phyloP scores from a whole-genome alignment of 1,140 invertebrate species.

The Drosophila oshimai region DNA sequence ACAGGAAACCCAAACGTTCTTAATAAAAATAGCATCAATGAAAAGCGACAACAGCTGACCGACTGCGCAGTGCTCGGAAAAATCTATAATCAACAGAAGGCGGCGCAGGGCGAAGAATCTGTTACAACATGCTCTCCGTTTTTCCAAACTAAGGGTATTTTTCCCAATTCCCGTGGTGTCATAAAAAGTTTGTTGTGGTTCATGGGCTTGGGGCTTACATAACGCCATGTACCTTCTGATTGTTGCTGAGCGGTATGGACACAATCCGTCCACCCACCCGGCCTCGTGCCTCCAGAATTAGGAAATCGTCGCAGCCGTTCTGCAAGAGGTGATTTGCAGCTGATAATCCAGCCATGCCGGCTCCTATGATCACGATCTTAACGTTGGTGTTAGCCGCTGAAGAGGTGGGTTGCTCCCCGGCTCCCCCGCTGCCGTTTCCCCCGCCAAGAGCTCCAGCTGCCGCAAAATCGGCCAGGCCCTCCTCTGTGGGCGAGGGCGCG shows the following conservation, averaged over 20 bases:
- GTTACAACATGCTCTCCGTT: constrained; percentile 12
- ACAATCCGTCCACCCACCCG: constrained; percentile 92
- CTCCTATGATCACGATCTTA: constrained; percentile 93
- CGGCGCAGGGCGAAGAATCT: not conserved
- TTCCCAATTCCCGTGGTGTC: not conserved
- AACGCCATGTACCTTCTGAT: constrained; percentile 83
- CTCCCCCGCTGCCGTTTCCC: not conserved
- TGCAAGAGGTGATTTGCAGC: constrained; percentile 92
- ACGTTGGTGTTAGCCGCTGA: constrained; percentile 39
- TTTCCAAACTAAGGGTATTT: not conserved
- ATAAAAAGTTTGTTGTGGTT: not conserved
- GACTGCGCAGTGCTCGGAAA: constrained; percentile 44
- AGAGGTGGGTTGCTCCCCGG: not conserved
- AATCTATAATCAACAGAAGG: constrained; percentile 63
- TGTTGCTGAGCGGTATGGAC: constrained; percentile 88
- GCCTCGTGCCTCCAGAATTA: constrained; percentile 91
- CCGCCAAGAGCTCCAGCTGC: constrained; percentile 17
- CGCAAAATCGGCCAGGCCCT: constrained; percentile 39
- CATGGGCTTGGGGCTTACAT: constrained; percentile 40
- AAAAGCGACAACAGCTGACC: constrained; percentile 17
- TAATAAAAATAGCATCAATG: constrained; percentile 12
- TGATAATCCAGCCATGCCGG: constrained; percentile 92
- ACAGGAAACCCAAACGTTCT: not conserved
- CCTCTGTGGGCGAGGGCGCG: constrained; percentile 75
- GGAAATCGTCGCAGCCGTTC: constrained; percentile 90